Base-by-base conservation (phyloP, 2,113 vertebrate genomes). In the Rhabdomys dilectus region DNA sequence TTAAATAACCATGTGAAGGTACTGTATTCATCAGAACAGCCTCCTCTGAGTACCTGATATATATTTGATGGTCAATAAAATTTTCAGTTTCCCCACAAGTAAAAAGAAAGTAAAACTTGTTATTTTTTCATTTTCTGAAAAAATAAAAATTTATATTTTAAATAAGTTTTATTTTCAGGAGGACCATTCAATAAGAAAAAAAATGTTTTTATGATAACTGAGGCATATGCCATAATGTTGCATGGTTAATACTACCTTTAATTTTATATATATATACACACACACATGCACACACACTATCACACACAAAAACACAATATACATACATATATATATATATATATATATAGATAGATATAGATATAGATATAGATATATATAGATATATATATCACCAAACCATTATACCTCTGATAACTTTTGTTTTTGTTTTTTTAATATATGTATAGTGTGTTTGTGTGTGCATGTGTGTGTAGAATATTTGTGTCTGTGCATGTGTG, bases 91-190 rank as follows among this genome's bases (percentile, higher is more conserved):
- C 34, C 48, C 5, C 3, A 78, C 7, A 53, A 48, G 3, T 34
- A 31, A 34, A 78, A 48, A 48, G 42, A 34, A 51, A 78, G 29
- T 78, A 2, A 78, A 53, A 10, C 29, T 76, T 62, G 6, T 53
- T 26, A 66, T 64, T 87, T 91, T 4, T 78, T 58, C 13, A 31
- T 72, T 24, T 45, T 95, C 26, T 70, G 36, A 31, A 10, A 5
- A 60, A 2, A 75, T 5, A 75, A 4, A 89, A 12, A 0, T 1
- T 0, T 77, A 75, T 53, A 80, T 24, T 95, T 51, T 21, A 0
- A 0, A 1, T 36, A 0, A 48, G 0, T 82, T 85, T 34, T 56
- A 45, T 0, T 72, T 80, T 51, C 19, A 2, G 19, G 16, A 2
- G 12, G 42, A 5, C 5, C 39, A 12, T 76, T 91, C 2, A 93